Percentiles rank a stretch among this genome's conserved stretches.
These are phyloP conservation scores for Mastomys natalensis DNA, from an alignment of 2,113 vertebrate genomes.

Conservation along the genomic window DNA sequence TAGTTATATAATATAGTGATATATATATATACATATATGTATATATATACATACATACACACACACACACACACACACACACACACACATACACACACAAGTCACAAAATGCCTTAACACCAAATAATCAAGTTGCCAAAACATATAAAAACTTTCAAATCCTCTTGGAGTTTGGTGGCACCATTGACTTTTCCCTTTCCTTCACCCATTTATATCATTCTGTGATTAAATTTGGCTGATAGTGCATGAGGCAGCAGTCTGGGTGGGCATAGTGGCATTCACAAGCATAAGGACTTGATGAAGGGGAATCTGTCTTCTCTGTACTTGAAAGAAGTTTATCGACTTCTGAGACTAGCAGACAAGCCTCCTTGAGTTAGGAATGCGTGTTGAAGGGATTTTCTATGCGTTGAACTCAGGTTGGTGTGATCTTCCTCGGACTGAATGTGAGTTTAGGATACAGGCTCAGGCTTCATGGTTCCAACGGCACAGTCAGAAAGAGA, in stretches of 20 bases:
- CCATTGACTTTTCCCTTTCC: background rate
- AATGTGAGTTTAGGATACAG: background rate
- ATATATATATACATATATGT: background rate
- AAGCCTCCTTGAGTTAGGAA: background rate
- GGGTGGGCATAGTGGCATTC: background rate
- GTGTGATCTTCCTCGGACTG: background rate
- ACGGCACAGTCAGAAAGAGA: background rate
- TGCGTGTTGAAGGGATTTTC: background rate
- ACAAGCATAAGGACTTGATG: background rate
- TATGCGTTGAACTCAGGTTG: background rate
- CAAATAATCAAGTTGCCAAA: background rate
- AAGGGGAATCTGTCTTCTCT: conserved; percentile 36
- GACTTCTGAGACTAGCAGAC: background rate
- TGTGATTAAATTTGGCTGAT: background rate
- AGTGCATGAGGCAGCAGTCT: background rate
- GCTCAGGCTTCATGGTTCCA: background rate
- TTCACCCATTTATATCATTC: background rate
- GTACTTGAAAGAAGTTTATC: background rate
- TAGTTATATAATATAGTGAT: too few relatives aligned
- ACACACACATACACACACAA: background rate
- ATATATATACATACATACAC: too few relatives aligned
- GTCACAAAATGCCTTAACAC: background rate
- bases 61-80: background rate
- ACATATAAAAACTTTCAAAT: background rate
- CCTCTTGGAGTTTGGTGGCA: background rate